Base-by-base conservation (phyloP, 2,888 invertebrate species). In the Psococerastis gibbosa region DNA sequence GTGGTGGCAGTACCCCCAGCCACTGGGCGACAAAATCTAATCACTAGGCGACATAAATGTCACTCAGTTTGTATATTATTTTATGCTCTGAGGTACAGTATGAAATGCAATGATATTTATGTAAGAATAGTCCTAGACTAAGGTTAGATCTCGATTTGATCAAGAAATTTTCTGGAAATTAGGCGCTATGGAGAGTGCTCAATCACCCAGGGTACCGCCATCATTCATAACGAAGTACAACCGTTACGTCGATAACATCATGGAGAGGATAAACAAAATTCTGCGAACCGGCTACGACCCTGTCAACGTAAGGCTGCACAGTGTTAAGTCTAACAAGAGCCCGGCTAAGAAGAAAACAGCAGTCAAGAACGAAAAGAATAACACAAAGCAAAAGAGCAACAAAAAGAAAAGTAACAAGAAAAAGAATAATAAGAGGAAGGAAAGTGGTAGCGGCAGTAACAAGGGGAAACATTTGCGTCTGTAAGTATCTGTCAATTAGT, bases 151-250 rank as follows among this genome's bases (percentile, higher is more conserved):
- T n/a, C n/a, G n/a, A n/a, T n/a, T n/a, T n/a, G n/a, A n/a, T n/a
- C n/a, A n/a, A n/a, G n/a, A n/a, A n/a, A n/a, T n/a, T n/a, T n/a
- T n/a, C n/a, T n/a, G 27, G 6, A 27, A 27, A 6, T 9, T 27
- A 27, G 27, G 27, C 11, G 27, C 27, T 11, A 27, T 27, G 27
- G 60, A 59, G 33, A 45, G 53, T 6, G 54, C 53, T 11, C 49
- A 53, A 3, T 52, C 50, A 34, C 53, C 50, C 34, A 56, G 59
- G 43, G 61, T 82, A 49, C 75, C 84, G 31, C 73, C 78, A 8
- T 69, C 76, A 47, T 78, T 81, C 64, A 76, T 80, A 23, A 70
- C 78, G 42, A 83, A 83, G 56, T 85, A 85, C 66, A 87, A 87
- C 63, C 71, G 78, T 51, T 85, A 84, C 60, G 78, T 84, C 45